Percentiles rank a stretch among this genome's conserved stretches.
phyloP scores from a whole-genome alignment of 2,888 invertebrate genomes.

The Leistus spinibarbis region DNA sequence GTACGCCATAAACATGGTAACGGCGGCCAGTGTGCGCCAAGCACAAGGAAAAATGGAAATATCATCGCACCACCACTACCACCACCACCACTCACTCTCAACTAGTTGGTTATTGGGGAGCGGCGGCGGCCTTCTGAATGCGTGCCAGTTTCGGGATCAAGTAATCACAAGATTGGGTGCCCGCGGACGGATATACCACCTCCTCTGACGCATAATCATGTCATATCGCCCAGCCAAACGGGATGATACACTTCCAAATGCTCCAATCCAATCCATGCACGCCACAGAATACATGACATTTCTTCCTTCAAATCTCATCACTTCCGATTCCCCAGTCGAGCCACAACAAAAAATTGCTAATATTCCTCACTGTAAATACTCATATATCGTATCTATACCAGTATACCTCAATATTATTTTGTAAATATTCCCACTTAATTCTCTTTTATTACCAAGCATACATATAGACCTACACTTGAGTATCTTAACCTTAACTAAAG shows the following conservation, averaged over 20 bases:
- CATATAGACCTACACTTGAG: too few relatives aligned
- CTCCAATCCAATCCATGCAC: neutral
- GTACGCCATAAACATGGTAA: constrained; percentile 31
- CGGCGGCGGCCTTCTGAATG: constrained; percentile 44
- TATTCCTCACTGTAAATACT: neutral
- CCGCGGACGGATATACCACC: constrained; percentile 45
- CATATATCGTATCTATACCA: too few relatives aligned
- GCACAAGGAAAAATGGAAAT: constrained; percentile 36
- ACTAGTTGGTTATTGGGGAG: neutral
- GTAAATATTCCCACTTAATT: too few relatives aligned
- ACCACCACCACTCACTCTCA: too few relatives aligned
- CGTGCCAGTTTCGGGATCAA: constrained; percentile 51
- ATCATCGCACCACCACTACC: neutral
- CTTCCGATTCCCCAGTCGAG: neutral
- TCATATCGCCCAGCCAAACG: constrained; percentile 48
- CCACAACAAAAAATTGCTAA: neutral
- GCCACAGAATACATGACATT: neutral
- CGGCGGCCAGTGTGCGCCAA: neutral
- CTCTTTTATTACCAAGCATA: too few relatives aligned
- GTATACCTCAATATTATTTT: too few relatives aligned
- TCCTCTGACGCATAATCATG: constrained; percentile 54
- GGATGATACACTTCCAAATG: constrained; percentile 10
- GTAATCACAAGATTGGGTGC: constrained; percentile 57
- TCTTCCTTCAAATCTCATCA: neutral
- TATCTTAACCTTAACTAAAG: too few relatives aligned